Evolutionary conservation across 2,888 invertebrate species (phyloP), one percentile per base, ranked within the genome.

Genomic region (Lithophane semibrunnea): DNA sequence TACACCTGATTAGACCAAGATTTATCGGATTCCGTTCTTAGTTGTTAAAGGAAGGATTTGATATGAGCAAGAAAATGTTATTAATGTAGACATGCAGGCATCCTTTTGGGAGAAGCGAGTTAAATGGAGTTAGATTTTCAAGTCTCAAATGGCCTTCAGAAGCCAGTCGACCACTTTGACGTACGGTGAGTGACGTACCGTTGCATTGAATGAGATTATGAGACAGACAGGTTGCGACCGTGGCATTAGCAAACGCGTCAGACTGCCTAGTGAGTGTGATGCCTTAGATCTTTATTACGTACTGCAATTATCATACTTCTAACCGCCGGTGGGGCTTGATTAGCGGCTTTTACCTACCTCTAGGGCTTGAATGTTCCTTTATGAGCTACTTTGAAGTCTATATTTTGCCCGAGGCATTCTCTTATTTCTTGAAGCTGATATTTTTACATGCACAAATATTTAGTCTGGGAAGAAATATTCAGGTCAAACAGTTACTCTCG

Each of bases 221-320:
- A 65, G 73, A 64, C 73, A 65, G 54, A 42, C 64, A n/a, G 24
- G 13, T 64, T 56, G 18, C 67, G 52, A n/a, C 69, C 69, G 37
- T 68, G 71, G 60, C 49, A 61, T 82, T 65, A 72, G 54, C 42
- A 21, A 75, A 70, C 21, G 42, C 60, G 71, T 76, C 52, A 29
- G n/a, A 75, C 71, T n/a, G 86, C 60, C n/a, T 24, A 69, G 69
- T 84, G 54, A 74, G 67, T 60, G 37, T 29, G 12, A 24, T 65
- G 61, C 86, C 58, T 85, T 75, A 84, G 65, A 73, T 44, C 79
- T 86, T 69, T 79, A 84, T 75, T 83, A 83, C 63, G 66, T 49
- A 16, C 44, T 56, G 69, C 86, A 85, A 76, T 85, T 87, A 85
- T 67, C 79, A 77, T 77, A 82, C 64, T 87, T 87, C 75, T 79